A percentile compares a stretch with the other conserved stretches of the same genome.
These are phyloP conservation scores for Seladonia tumulorum DNA, from an alignment of 2,888 invertebrate species.

Conservation along the genomic window DNA sequence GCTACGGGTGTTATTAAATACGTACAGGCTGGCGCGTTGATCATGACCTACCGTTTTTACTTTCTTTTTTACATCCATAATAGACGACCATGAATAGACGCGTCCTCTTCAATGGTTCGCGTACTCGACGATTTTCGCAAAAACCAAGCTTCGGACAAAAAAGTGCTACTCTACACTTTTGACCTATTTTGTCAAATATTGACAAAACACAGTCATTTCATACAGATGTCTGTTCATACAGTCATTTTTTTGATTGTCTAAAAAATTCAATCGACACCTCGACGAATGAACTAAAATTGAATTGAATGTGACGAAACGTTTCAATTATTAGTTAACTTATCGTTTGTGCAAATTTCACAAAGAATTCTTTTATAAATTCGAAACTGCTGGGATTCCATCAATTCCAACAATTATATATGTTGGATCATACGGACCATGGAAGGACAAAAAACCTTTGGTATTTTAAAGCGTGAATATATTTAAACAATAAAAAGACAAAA, in stretches of 20 bases:
- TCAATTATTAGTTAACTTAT: neutral
- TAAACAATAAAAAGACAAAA: too few relatives aligned
- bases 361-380: neutral
- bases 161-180: neutral
- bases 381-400: neutral
- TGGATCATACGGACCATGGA: too few relatives aligned
- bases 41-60: neutral
- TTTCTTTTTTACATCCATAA: neutral
- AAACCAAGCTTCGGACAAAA: neutral
- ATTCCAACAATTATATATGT: neutral
- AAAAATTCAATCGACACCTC: neutral
- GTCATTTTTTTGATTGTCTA: neutral
- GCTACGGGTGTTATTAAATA: neutral
- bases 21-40: neutral
- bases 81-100: neutral
- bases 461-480: too few relatives aligned
- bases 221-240: too few relatives aligned
- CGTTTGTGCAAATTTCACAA: neutral
- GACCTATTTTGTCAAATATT: neutral
- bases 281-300: neutral
- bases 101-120: neutral
- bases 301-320: neutral
- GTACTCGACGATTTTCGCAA: neutral
- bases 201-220: too few relatives aligned
- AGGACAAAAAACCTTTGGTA: too few relatives aligned